Base-by-base conservation (phyloP, 1,140 invertebrate genomes). In the Proales similis region DNA sequence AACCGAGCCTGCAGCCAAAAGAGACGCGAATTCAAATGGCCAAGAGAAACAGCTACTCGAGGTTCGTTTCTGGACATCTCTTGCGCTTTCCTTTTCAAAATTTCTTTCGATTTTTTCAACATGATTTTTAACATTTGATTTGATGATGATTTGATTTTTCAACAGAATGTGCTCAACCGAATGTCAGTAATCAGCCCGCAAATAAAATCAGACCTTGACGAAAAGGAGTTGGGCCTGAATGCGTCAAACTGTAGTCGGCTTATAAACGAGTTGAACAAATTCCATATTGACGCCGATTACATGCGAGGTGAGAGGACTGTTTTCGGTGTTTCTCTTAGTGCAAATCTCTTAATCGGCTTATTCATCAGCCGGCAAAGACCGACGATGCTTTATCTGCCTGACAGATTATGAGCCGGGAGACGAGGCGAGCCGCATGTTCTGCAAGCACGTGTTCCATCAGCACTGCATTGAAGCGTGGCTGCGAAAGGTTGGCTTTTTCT, bases 401-500 rank as follows among this genome's bases (percentile, higher is more conserved):
- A 39, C 48, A 1, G 42, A 17, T 53, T 53, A 39, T 53, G 30
- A 53, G 11, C 14, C 42, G 11, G 30, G 42, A 36, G 48, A 53
- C 22, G 48, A 53, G 27, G 48, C 48, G 26, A 9, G 19, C 17
- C 38, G 7, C n/a, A 6, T 53, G 12, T 12, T 17, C 14, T 53
- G 48, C 27, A 38, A 53, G 2, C 48, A 53, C 14, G 22, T 53
- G 1, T 53, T 36, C 17, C 48, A 53, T 33, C 38, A 24, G 17
- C 38, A 36, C 42, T 53, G 48, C 42, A 14, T 53, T 1, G 33
- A 53, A 53, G n/a, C 42, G n/a, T 53, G 48, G 48, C 32, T 53
- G 6, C n/a, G n/a, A n/a, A n/a, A n/a, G n/a, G n/a, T n/a, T n/a
- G n/a, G n/a, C n/a, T n/a, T n/a, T n/a, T n/a, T n/a, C n/a, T n/a